Evolutionary conservation across 2,113 vertebrate species (phyloP).

Genomic region (Toxotes chatareus): DNA sequence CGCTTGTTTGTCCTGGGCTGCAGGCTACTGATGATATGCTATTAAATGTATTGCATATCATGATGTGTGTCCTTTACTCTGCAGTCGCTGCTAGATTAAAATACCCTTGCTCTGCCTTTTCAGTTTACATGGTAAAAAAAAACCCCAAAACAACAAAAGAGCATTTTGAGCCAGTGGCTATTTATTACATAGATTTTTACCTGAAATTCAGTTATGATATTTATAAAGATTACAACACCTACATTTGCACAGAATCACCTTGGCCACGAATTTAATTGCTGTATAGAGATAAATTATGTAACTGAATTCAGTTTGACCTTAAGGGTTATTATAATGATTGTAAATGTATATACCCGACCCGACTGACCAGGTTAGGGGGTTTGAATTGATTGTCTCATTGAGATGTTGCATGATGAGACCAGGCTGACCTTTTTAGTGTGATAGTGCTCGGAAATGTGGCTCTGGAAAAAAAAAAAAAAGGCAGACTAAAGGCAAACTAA

Average conservation of each 20-base stretch:
- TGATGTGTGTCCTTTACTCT: conserved; percentile 25
- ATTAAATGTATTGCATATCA: conserved; percentile 39
- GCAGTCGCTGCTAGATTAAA: conserved; percentile 24
- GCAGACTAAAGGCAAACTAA: conserved; percentile 8
- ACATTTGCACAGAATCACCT: conserved; percentile 35
- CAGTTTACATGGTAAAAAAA: not conserved
- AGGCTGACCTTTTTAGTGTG: conserved; percentile 59
- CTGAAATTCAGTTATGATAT: conserved; percentile 14
- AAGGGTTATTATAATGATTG: conserved; percentile 58
- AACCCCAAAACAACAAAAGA: not conserved
- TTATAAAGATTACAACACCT: conserved; percentile 20
- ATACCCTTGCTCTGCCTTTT: not conserved
- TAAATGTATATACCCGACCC: conserved; percentile 62
- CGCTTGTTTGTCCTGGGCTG: conserved; percentile 37
- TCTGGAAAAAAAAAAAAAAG: not conserved
- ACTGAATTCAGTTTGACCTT: conserved; percentile 65
- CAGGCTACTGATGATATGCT: conserved; percentile 49
- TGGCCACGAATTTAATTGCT: conserved; percentile 21
- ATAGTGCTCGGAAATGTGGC: conserved; percentile 10
- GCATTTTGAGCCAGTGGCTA: conserved; percentile 2
- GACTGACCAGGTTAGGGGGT: conserved; percentile 49
- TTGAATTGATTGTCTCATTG: conserved; percentile 61
- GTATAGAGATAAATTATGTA: conserved; percentile 42
- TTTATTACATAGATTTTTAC: conserved; percentile 20
- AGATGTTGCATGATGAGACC: conserved; percentile 59